A percentile compares a stretch with the other conserved stretches of the same genome.
Evolutionary conservation across 2,888 invertebrate species (phyloP).

Genomic region (Yponomeuta plumbellus): DNA sequence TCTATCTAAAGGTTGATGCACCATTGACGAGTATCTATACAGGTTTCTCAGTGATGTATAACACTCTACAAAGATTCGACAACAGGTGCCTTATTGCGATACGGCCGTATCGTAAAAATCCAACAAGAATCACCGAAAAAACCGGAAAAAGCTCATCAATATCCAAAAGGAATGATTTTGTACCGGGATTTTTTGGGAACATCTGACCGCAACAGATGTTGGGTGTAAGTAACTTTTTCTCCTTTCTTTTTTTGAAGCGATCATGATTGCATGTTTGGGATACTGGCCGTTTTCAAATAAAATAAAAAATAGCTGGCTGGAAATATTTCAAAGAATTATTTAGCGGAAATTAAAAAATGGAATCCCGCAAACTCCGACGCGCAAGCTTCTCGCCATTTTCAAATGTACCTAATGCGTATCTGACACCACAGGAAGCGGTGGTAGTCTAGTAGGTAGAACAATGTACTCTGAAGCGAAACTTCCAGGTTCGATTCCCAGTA

Average conservation of each 20-base stretch:
- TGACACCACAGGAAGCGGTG: background rate
- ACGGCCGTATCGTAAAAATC: slow-evolving; percentile 39
- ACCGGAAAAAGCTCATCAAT: slow-evolving; percentile 50
- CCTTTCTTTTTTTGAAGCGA: background rate
- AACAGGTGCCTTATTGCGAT: slow-evolving; percentile 40
- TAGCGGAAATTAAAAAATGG: slow-evolving; percentile 44
- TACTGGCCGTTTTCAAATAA: background rate
- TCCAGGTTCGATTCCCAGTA: no score
- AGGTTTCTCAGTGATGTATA: background rate
- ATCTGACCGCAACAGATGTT: slow-evolving; percentile 50
- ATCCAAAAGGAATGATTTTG: slow-evolving; percentile 43
- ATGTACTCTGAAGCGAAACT: no score
- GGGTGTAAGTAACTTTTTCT: slow-evolving; percentile 27
- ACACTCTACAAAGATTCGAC: slow-evolving; percentile 19
- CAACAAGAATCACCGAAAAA: slow-evolving; percentile 36
- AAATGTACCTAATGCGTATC: background rate
- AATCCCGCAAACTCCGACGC: slow-evolving; percentile 57
- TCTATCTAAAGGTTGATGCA: no score
- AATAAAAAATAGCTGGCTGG: background rate
- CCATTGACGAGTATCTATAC: no score
- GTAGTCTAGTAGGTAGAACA: no score
- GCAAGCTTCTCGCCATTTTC: slow-evolving; percentile 63
- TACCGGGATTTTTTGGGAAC: slow-evolving; percentile 41
- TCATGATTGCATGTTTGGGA: background rate
- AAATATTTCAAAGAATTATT: slow-evolving; percentile 3